Evolutionary conservation across 64 coral and sea anemone genomes (phyloP), one percentile per base, ranked within the genome.

Genomic region (Stichodactyla helianthus): DNA sequence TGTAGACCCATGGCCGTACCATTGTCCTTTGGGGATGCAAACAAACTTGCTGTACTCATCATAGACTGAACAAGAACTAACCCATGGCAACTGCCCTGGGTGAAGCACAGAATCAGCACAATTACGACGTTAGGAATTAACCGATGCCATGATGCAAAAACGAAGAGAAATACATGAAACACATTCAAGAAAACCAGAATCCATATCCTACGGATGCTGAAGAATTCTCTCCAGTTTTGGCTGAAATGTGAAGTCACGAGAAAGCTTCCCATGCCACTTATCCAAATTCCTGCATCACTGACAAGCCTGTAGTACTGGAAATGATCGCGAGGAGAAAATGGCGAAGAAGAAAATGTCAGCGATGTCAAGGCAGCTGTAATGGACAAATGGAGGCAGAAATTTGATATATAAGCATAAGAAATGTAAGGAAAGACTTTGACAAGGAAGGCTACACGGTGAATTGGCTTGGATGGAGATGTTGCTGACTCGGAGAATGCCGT

Each of bases 281-380:
- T 5, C 62, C 17, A n/a, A n/a, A 65, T 65, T 8, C 62, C 62
- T 1, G 19, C 8, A n/a, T 65, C 19, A 65, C 62, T 65, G 51
- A 86, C 52, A 14, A 88, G 85, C 18, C 88, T 88, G 58, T 95
- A 95, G 19, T 91, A 95, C 58, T 91, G 84, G 62, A 91, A 95
- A 15, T 95, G 89, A 51, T 95, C 93, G 78, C 93, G 89, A 7
- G 93, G 93, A 2, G 60, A 27, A 62, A 95, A 95, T 7, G 93
- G 89, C 6, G 93, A 90, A 54, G 85, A 88, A 1, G 93, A 89
- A 50, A 91, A 95, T 9, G 93, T 86, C 26, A 91, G 77, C 7
- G 68, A 27, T 71, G 68, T 28, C 5, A 65, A 20, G 6, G 22
- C 20, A 65, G 62, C 62, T 1, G 22, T n/a, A 5, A 65, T n/a